Conservation (phyloP, 2,888 invertebrate species). For the Ditula angustiorana region DNA sequence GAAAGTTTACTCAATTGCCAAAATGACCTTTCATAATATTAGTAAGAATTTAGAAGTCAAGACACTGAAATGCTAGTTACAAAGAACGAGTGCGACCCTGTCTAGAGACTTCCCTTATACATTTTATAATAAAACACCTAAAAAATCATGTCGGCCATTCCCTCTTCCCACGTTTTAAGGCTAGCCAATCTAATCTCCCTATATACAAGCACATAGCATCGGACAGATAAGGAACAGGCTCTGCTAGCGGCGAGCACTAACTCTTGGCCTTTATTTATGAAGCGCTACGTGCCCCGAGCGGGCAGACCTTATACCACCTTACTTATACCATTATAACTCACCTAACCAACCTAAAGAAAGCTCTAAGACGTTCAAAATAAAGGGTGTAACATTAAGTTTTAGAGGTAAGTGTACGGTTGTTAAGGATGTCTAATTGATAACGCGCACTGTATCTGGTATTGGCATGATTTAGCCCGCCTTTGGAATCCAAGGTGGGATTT, state of each 20-base stretch:
- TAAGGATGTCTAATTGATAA: conserved; percentile 77
- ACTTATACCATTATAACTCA: conserved; percentile 46
- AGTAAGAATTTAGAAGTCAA: too few relatives aligned
- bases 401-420: conserved; percentile 45
- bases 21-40: too few relatives aligned
- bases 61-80: too few relatives aligned
- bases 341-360: conserved; percentile 47
- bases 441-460: conserved; percentile 74
- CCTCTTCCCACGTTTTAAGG: conserved; percentile 12
- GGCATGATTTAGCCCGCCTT: conserved; percentile 75
- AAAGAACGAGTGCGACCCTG: too few relatives aligned
- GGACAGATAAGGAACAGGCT: conserved; percentile 74
- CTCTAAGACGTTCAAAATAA: conserved; percentile 43
- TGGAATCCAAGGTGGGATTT: conserved; percentile 69
- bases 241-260: conserved; percentile 70
- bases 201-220: conserved; percentile 58
- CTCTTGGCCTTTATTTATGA: conserved; percentile 78
- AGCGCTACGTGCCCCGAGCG: conserved; percentile 76
- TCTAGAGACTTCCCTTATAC: neutral
- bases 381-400: conserved; percentile 29
- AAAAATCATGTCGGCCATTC: neutral
- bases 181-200: conserved; percentile 59
- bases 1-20: too few relatives aligned
- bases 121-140: neutral
- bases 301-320: conserved; percentile 59